A percentile compares a stretch with the other conserved stretches of the same genome.
Conservation (phyloP, 2,113 vertebrate species). For the Prinia subflava region DNA sequence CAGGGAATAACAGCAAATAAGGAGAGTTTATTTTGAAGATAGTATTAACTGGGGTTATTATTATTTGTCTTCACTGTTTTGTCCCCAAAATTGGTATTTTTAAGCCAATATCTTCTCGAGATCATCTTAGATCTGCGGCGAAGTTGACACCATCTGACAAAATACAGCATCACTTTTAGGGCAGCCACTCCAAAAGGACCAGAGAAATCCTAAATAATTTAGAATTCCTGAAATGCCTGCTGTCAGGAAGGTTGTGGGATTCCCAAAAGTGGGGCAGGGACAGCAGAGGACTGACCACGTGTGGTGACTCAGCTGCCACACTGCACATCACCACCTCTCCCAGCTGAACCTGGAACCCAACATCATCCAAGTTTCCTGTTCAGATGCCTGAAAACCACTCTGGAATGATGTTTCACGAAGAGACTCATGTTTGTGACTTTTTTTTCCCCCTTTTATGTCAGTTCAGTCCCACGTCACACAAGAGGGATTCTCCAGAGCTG, state of each 20-base stretch:
- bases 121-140: neutral
- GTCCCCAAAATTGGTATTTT: neutral
- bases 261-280: neutral
- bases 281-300: neutral
- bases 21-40: neutral
- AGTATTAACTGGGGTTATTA: neutral
- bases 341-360: neutral
- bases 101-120: neutral
- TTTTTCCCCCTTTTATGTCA: rapidly evolving
- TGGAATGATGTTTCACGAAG: neutral
- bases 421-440: rapidly evolving
- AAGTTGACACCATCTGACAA: neutral
- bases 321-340: neutral
- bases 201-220: neutral
- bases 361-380: neutral
- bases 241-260: neutral
- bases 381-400: rapidly evolving
- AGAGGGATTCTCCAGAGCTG: neutral
- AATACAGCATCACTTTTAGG: neutral
- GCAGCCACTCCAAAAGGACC: neutral
- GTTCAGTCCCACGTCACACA: neutral
- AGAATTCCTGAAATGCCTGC: neutral
- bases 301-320: neutral
- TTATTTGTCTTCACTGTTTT: neutral
- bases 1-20: neutral